These are phyloP conservation scores for Quadriops clusia DNA, from an alignment of 2,888 invertebrate genomes.

Conservation along the genomic window DNA sequence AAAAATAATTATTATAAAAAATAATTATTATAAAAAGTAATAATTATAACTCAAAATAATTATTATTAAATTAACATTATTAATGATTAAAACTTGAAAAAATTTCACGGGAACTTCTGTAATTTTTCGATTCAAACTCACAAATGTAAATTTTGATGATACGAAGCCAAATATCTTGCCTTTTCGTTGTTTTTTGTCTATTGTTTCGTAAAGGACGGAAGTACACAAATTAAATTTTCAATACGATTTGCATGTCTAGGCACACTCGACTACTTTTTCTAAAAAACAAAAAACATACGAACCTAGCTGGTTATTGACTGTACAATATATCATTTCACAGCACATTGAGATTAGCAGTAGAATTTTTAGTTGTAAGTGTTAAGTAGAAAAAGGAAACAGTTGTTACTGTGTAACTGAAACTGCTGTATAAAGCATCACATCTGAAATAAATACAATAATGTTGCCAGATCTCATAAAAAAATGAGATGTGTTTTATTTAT, in stretches of 20 bases:
- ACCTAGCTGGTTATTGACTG: constrained; percentile 25
- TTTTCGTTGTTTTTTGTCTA: constrained; percentile 13
- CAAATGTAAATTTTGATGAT: too few species aligned
- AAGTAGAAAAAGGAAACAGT: constrained; percentile 42
- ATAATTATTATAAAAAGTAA: constrained; percentile 7
- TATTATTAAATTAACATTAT: constrained; percentile 5
- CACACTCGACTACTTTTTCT: constrained; percentile 29
- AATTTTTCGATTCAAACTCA: neutral
- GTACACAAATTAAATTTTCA: constrained; percentile 15
- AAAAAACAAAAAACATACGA: constrained; percentile 18
- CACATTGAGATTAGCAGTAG: constrained; percentile 44
- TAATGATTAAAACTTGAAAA: neutral
- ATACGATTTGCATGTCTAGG: constrained; percentile 30
- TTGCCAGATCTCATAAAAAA: constrained; percentile 49
- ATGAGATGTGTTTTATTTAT: too few species aligned
- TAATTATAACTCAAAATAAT: constrained; percentile 8
- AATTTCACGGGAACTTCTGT: neutral
- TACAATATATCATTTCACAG: constrained; percentile 34
- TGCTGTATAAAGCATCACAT: constrained; percentile 53
- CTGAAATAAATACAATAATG: constrained; percentile 53
- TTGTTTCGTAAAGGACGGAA: constrained; percentile 22
- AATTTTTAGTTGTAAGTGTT: constrained; percentile 60
- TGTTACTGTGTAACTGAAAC: constrained; percentile 65
- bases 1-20: constrained; percentile 9
- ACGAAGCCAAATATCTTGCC: constrained; percentile 24